These are phyloP conservation scores for Melieria crassipennis DNA, from an alignment of 2,888 invertebrate species.

Conservation along the genomic window DNA sequence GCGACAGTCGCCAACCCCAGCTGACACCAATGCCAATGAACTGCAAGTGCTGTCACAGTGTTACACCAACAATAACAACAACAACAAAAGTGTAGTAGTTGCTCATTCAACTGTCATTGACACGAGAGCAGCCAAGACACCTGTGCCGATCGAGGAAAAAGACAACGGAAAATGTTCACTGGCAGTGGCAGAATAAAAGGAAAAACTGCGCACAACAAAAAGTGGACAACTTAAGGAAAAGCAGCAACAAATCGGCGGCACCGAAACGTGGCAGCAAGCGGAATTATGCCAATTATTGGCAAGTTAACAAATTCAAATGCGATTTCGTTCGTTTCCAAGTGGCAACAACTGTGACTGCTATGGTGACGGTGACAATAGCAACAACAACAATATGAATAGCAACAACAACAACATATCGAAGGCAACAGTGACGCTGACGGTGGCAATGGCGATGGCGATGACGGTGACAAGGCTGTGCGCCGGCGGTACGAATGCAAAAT, in stretches of 20 bases:
- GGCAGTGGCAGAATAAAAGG: neutral
- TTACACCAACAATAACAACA: constrained; percentile 12
- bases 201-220: neutral
- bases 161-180: constrained; percentile 10
- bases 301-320: constrained; percentile 41
- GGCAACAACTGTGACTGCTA: too few species aligned
- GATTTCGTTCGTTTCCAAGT: neutral
- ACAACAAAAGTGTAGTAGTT: constrained; percentile 39
- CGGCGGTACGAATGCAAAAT: neutral
- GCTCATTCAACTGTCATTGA: constrained; percentile 63
- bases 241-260: neutral
- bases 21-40: constrained; percentile 30
- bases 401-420: constrained; percentile 49
- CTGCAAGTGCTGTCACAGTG: constrained; percentile 14
- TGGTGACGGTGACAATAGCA: too few species aligned
- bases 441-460: too few species aligned
- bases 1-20: constrained; percentile 2
- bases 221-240: constrained; percentile 4
- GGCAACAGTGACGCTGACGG: neutral
- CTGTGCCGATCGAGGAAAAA: constrained; percentile 26
- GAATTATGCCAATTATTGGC: constrained; percentile 59
- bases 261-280: constrained; percentile 25
- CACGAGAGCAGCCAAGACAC: constrained; percentile 45
- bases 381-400: neutral
- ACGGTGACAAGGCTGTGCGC: neutral